Percentiles rank a stretch among this genome's conserved stretches.
These are phyloP conservation scores for Halesus radiatus DNA, from an alignment of 1,140 invertebrate genomes.

Conservation along the genomic window DNA sequence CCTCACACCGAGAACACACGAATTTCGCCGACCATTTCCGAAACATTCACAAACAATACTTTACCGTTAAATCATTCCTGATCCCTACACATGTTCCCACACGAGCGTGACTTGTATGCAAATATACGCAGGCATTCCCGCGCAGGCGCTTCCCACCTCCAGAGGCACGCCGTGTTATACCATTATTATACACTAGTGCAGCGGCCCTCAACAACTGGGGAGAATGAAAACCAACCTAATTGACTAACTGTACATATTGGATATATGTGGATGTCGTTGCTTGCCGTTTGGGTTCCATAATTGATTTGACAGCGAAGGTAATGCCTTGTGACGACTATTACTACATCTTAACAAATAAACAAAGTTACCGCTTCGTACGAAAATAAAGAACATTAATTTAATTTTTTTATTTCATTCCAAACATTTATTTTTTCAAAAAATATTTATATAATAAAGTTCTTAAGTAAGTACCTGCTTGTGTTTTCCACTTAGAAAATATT, in stretches of 20 bases:
- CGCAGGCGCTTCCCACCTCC: neutral
- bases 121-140: conserved; percentile 22
- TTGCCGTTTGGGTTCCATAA: too few species aligned
- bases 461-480: too few species aligned
- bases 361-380: too few species aligned
- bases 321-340: too few species aligned
- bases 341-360: too few species aligned
- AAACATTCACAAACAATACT: neutral
- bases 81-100: conserved; percentile 31
- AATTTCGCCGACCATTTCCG: conserved; percentile 12
- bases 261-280: too few species aligned
- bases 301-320: too few species aligned
- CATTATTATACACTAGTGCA: conserved; percentile 3
- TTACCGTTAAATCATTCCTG: conserved; percentile 29
- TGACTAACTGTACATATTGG: neutral
- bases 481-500: too few species aligned
- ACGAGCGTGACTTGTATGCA: conserved; percentile 32
- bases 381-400: too few species aligned
- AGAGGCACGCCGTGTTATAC: neutral
- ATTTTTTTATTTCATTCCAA: too few species aligned
- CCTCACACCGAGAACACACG: neutral
- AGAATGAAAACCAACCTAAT: neutral
- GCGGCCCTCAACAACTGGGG: neutral
- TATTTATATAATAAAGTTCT: too few species aligned
- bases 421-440: too few species aligned